Evolutionary conservation across 2,797 vertebrate species (phyloP).

Genomic region (Anguilla obscura): DNA sequence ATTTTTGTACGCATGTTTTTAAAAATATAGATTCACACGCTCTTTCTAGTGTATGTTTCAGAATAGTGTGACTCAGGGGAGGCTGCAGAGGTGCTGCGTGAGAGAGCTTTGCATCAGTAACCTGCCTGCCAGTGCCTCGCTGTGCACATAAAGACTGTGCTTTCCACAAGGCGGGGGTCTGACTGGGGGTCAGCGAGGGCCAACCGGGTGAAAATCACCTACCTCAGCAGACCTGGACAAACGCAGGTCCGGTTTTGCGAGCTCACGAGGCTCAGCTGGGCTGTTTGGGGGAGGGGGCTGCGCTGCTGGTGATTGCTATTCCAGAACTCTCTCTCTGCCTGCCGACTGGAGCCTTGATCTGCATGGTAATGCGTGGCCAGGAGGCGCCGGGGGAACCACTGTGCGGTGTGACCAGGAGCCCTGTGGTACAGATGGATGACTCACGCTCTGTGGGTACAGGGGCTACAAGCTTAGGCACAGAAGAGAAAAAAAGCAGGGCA

Average conservation of each 20-base stretch:
- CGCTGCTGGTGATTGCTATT: conserved; percentile 25
- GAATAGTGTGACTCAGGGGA: not conserved
- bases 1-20: too few relatives aligned
- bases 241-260: not conserved
- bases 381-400: not conserved
- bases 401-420: not conserved
- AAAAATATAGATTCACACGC: too few relatives aligned
- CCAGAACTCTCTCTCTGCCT: not conserved
- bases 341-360: conserved; percentile 13
- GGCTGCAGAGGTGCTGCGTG: not conserved
- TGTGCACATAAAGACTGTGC: not conserved
- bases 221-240: not conserved
- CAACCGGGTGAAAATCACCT: not conserved
- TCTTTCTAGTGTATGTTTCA: conserved; percentile 7
- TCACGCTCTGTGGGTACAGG: not conserved
- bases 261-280: not conserved
- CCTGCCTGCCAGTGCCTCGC: not conserved
- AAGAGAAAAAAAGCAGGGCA: not conserved
- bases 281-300: not conserved
- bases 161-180: not conserved
- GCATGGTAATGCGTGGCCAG: conserved; percentile 21
- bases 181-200: not conserved
- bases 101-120: not conserved
- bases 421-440: not conserved
- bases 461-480: not conserved